Conservation (phyloP, 2,888 invertebrate genomes). For the Epinotia brunnichana region DNA sequence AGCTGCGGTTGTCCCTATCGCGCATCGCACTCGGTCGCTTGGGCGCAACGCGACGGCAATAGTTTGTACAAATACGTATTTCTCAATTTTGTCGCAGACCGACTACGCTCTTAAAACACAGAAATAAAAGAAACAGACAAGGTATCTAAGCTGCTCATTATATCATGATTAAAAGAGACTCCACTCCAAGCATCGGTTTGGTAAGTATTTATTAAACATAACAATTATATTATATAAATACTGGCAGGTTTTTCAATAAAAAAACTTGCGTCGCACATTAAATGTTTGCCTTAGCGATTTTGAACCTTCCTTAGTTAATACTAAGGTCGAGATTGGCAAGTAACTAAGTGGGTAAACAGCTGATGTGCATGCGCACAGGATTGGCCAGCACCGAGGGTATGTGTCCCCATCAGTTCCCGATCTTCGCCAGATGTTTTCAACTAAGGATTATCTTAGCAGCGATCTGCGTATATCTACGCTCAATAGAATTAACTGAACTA, state of each 20-base stretch:
- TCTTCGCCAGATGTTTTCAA: constrained; percentile 32
- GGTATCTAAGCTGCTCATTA: too few relatives aligned
- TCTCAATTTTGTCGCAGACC: too few relatives aligned
- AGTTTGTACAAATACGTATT: too few relatives aligned
- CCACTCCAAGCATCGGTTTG: background rate
- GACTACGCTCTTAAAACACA: too few relatives aligned
- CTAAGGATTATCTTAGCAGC: constrained; percentile 11
- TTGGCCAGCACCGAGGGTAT: constrained; percentile 9
- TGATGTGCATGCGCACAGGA: constrained; percentile 13
- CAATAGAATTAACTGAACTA: background rate
- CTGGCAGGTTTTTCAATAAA: background rate
- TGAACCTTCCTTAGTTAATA: background rate
- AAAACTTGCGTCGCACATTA: background rate
- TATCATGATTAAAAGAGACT: too few relatives aligned
- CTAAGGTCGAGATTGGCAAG: background rate
- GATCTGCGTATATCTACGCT: constrained; percentile 5
- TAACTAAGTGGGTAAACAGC: constrained; percentile 22
- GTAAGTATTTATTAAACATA: background rate
- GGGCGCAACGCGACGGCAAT: too few relatives aligned
- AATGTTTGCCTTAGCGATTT: background rate
- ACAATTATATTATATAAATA: constrained; percentile 18
- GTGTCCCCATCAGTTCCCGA: constrained; percentile 12
- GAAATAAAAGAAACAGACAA: too few relatives aligned
- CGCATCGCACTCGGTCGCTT: too few relatives aligned
- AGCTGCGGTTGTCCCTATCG: too few relatives aligned